A percentile compares a stretch with the other conserved stretches of the same genome.
These are phyloP conservation scores for Drosophila robusta DNA, from an alignment of 2,888 invertebrate genomes.

Conservation along the genomic window DNA sequence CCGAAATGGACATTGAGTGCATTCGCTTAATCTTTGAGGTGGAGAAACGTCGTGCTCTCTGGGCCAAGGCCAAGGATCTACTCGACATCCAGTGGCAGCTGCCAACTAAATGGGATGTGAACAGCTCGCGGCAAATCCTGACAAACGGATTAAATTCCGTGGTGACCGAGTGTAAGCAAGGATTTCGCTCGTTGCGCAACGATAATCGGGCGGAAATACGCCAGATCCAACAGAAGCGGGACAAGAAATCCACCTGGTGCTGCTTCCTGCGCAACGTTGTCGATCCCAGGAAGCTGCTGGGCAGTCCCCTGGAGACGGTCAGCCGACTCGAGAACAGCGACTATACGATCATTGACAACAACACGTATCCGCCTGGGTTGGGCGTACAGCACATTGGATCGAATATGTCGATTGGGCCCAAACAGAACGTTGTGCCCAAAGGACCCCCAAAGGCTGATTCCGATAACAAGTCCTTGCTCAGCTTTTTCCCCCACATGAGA, in stretches of 20 bases:
- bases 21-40: background rate
- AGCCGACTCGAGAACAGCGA: background rate
- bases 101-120: conserved; percentile 4
- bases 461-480: background rate
- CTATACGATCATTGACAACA: background rate
- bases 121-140: conserved; percentile 1
- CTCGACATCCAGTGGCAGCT: background rate
- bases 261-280: conserved; percentile 1
- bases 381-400: background rate
- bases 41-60: background rate
- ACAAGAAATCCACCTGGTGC: background rate
- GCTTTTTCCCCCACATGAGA: too few species aligned
- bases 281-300: conserved; percentile 1
- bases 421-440: too few species aligned
- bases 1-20: conserved; percentile 5
- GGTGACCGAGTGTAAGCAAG: background rate
- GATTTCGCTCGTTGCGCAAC: background rate
- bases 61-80: background rate
- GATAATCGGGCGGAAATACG: background rate
- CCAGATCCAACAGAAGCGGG: conserved; percentile 1
- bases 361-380: background rate
- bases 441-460: too few species aligned
- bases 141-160: background rate
- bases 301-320: background rate
- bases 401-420: background rate